Percentiles rank a stretch among this genome's conserved stretches.
phyloP scores from a whole-genome alignment of 2,888 invertebrate species.

The Anodontia alba region DNA sequence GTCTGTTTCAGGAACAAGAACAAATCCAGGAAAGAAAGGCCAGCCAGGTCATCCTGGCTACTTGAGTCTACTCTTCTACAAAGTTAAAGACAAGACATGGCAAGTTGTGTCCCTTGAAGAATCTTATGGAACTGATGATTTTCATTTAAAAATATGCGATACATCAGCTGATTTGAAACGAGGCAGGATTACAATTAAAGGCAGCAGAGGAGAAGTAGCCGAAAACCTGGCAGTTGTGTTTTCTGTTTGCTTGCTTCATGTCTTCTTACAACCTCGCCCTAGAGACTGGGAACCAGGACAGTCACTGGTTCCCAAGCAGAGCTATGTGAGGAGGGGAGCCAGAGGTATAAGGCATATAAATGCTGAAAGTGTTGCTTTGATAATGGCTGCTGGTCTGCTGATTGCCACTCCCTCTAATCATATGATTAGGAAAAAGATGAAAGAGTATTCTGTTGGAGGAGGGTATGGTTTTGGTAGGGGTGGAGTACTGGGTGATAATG shows the following conservation, averaged over 20 bases:
- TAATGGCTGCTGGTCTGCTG: conserved; percentile 85
- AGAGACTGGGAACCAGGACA: conserved; percentile 72
- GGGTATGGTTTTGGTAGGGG: conserved; percentile 33
- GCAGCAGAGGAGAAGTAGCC: conserved; percentile 79
- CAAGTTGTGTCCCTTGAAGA: conserved; percentile 69
- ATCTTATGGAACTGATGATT: conserved; percentile 68
- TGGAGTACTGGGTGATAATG: conserved; percentile 4
- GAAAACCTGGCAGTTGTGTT: conserved; percentile 85
- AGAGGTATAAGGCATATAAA: conserved; percentile 62
- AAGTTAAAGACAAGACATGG: conserved; percentile 69
- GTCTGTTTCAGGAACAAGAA: conserved; percentile 11
- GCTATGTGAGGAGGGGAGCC: conserved; percentile 36
- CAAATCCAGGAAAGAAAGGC: conserved; percentile 60
- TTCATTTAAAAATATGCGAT: conserved; percentile 68
- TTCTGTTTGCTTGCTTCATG: conserved; percentile 85
- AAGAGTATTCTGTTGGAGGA: conserved; percentile 19
- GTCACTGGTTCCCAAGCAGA: conserved; percentile 38
- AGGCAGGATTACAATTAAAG: conserved; percentile 74
- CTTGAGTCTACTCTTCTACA: conserved; percentile 76
- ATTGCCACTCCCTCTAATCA: conserved; percentile 82
- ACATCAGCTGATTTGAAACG: conserved; percentile 77
- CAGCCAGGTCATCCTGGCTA: conserved; percentile 81
- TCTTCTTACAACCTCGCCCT: conserved; percentile 85
- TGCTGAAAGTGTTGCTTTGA: conserved; percentile 79
- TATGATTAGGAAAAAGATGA: conserved; percentile 62